Base-by-base conservation (phyloP, 2,113 vertebrate genomes). In the Syngnathus typhle region DNA sequence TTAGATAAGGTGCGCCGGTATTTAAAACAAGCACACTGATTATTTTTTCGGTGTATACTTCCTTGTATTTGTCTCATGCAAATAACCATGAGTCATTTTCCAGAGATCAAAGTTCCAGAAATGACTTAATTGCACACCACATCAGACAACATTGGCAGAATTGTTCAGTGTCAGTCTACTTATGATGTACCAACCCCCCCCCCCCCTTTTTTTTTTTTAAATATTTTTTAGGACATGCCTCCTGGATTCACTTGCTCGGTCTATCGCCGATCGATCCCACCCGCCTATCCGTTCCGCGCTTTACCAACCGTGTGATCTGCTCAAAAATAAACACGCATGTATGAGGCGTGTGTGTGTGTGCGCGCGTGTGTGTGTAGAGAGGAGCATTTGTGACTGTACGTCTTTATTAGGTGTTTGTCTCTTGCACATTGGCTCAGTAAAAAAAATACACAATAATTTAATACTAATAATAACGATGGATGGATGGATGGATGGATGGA, bases 241-340 rank as follows among this genome's bases (percentile, higher is more conserved):
- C 23, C 27, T 47, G 76, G 82, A 84, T 60, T 78, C 64, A 77
- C 70, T 71, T 69, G 76, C 75, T 69, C 80, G 63, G 27, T 68
- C 72, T 80, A 74, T 70, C 43, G 27, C 61, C 75, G 78, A 88
- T 91, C 87, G 60, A 91, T 91, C 75, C 74, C 47, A 66, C 44
- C 78, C 72, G 71, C 71, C 72, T 65, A 68, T 82, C 75, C 80
- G 77, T 83, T 79, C 78, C 83, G 86, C 7, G 88, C 89, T 92
- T 89, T 90, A 82, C 82, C 84, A 78, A 88, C 90, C 90, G 75
- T 88, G 85, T 89, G 85, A 92, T 89, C 85, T 75, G 82, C 69
- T 88, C 75, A 81, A 66, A 84, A 75, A 75, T 39, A 69, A 61
- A 55, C 43, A 64, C 76, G 68, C 64, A 78, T 43, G 59, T 60